phyloP scores from a whole-genome alignment of 2,113 vertebrate genomes.

The Copsychus sechellarum region DNA sequence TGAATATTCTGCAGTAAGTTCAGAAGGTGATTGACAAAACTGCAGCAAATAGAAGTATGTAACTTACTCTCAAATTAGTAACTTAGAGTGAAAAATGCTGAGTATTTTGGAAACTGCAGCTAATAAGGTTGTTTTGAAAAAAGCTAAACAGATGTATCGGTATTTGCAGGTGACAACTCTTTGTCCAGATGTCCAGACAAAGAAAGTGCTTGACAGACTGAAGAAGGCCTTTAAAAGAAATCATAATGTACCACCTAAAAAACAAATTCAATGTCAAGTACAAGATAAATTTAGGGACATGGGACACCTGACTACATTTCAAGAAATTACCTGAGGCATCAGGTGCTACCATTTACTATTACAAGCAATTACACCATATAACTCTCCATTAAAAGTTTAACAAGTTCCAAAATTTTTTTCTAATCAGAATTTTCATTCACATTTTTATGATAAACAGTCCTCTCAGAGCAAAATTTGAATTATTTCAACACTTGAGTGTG shows the following conservation, averaged over 20 bases:
- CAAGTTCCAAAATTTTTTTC: not conserved
- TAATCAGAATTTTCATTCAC: not conserved
- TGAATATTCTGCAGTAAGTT: not conserved
- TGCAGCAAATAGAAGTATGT: not conserved
- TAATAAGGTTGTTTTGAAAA: not conserved
- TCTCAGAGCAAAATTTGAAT: not conserved
- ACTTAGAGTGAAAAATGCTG: not conserved
- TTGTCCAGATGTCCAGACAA: not conserved
- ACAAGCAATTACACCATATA: not conserved
- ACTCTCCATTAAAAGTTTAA: not conserved
- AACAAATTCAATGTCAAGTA: not conserved
- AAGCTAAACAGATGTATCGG: not conserved
- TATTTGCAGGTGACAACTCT: not conserved
- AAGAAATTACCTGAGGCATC: not conserved
- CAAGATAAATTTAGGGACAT: not conserved
- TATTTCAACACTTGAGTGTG: not conserved
- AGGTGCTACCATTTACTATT: not conserved
- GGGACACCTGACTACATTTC: not conserved
- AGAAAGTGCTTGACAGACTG: not conserved
- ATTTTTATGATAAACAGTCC: not conserved
- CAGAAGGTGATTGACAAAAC: not conserved
- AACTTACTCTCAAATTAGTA: not conserved
- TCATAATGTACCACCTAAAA: not conserved
- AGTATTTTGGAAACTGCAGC: not conserved
- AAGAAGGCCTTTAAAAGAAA: not conserved